Base-by-base conservation (phyloP, 2,113 vertebrate species). In the Dromaius novaehollandiae region DNA sequence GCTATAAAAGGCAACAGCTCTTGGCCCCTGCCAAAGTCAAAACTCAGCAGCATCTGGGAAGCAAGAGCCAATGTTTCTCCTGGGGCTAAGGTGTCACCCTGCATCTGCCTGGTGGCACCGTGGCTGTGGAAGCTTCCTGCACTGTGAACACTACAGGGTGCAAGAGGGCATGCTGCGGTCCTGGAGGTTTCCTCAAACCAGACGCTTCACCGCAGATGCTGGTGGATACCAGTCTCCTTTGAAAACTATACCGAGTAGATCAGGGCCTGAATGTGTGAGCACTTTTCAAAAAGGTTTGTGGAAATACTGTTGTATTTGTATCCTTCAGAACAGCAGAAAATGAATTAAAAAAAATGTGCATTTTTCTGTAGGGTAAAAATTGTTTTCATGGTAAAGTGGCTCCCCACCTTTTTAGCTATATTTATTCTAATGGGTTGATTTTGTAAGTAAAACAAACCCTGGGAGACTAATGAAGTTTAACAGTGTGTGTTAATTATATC, bases 391-490 rank as follows among this genome's bases (percentile, higher is more conserved):
- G 50, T 92, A n/a, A 90, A 92, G 88, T 53, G 73, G 51, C 84
- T 91, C 68, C 92, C 56, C 55, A 89, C 88, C 65, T 89, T 93
- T 91, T 94, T 60, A 93, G 86, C 82, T 24, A 10, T 91, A 90
- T 95, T 97, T 97, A 92, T 97, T 95, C 65, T 86, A 94, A 91
- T 60, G 76, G 53, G 81, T 82, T 97, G 96, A 91, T 82, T 97
- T 96, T 94, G 94, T 96, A 96, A 97, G 93, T 92, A 83, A 96
- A 96, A 94, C 87, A 97, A 97, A 86, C 95, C 96, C 97, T 53
- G 17, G 94, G 92, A 97, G 93, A 90, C 94, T 97, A 96, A 98
- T 97, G 92, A 97, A 94, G 89, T 98, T 96, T 98, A 98, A 96
- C 86, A 88, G 77, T 88, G 93, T 91, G 87, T 88, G 92, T 97